Conservation (phyloP, 2,797 vertebrate species). For the Loriculus beryllinus region DNA sequence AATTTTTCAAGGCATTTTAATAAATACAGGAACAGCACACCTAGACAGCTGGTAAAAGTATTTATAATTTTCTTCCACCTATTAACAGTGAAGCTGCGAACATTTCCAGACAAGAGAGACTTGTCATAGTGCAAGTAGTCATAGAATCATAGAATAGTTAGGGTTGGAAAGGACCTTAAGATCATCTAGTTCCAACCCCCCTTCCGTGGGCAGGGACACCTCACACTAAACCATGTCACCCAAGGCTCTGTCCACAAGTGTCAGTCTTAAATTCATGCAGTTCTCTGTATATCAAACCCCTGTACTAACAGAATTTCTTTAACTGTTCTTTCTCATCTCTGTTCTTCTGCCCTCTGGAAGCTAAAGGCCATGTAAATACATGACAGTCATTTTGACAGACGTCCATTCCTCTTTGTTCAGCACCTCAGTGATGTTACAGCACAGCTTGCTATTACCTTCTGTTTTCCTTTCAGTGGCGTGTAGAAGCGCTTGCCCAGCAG, state of each 20-base stretch:
- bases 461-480: neutral
- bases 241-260: neutral
- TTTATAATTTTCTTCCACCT: neutral
- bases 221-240: neutral
- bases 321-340: neutral
- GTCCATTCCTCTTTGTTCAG: rapidly evolving
- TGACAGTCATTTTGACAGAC: neutral
- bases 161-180: neutral
- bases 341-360: neutral
- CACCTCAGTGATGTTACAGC: neutral
- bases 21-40: neutral
- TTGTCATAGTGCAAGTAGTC: neutral
- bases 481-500: neutral
- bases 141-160: neutral
- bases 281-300: neutral
- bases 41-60: neutral
- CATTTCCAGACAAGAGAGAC: neutral
- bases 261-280: neutral
- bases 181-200: no score
- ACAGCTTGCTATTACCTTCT: neutral
- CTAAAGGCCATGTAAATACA: neutral
- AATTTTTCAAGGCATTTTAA: neutral
- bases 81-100: neutral
- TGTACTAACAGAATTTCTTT: neutral
- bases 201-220: no score